Evolutionary conservation across 2,797 vertebrate genomes (phyloP).

Genomic region (Lithobates sylvaticus): DNA sequence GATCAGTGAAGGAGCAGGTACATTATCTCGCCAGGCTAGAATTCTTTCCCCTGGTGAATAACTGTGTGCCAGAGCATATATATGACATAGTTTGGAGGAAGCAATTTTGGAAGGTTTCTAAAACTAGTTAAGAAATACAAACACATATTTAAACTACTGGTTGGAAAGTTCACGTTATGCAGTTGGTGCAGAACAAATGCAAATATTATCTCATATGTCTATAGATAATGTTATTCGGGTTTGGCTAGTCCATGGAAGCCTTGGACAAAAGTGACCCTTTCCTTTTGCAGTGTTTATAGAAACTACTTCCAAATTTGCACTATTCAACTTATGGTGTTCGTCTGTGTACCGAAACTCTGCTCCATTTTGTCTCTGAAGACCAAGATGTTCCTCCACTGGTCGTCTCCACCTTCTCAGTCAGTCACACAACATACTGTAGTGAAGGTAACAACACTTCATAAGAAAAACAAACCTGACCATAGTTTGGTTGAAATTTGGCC

Average conservation of each 20-base stretch:
- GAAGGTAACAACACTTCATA: too few species aligned
- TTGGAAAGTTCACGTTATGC: constrained; percentile 30
- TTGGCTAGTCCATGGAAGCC: not conserved
- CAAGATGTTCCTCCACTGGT: too few species aligned
- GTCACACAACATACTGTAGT: too few species aligned
- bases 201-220: constrained; percentile 16
- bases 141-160: constrained; percentile 56
- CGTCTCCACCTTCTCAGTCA: too few species aligned
- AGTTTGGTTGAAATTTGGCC: too few species aligned
- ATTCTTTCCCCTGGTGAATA: constrained; percentile 53
- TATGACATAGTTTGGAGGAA: constrained; percentile 58
- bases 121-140: constrained; percentile 59
- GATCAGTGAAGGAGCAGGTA: constrained; percentile 53
- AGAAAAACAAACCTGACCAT: too few species aligned
- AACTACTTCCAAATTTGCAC: too few species aligned
- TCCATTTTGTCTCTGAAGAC: too few species aligned
- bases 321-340: too few species aligned
- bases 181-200: constrained; percentile 18
- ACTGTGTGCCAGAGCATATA: constrained; percentile 61
- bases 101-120: constrained; percentile 43
- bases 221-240: not conserved
- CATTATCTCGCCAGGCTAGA: constrained; percentile 55
- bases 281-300: too few species aligned
- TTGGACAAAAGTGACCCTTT: too few species aligned
- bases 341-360: too few species aligned